Base-by-base conservation (phyloP, 64 coral and sea anemone species). In the Pocillopora verrucosa region DNA sequence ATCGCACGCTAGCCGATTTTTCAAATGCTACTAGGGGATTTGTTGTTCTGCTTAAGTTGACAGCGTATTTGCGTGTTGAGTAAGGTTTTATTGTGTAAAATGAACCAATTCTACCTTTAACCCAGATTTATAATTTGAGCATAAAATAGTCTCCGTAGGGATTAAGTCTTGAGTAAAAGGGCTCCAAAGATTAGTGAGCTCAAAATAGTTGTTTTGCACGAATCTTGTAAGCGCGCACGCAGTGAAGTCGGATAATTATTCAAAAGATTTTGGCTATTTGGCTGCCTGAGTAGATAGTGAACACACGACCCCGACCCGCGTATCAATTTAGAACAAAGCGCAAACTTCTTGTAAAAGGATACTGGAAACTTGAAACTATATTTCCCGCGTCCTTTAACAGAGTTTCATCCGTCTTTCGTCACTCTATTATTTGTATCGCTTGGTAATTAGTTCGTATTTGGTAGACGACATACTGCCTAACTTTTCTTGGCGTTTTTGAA, bases 401-500 rank as follows among this genome's bases (percentile, higher is more conserved):
- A 14, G 20, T 85, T 85, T 85, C 62, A 11, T 58, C 59, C 17
- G 14, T 37, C 20, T 69, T 84, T 70, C 30, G 45, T 51, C 65
- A 85, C 82, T 56, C 17, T 13, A 3, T 34, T 35, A 68, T 37
- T 67, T 16, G 58, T 83, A 30, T 65, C 12, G 30, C 14, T 38
- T 70, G 5, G 35, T 72, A 70, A 70, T 84, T 84, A 84, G 72
- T 85, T 70, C 64, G 15, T 51, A 15, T 85, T 85, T 72, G 37
- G 13, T 19, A 72, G 70, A 68, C 82, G 82, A 85, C 82, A 65
- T 85, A 72, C 38, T 85, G 65, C 64, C 37, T 57, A 22, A 85
- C 20, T 85, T 85, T 85, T 85, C 20, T 72, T 72, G 38, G 82
- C 82, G 38, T 85, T 85, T 72, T 85, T 58, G 82, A 85, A 72